A percentile compares a stretch with the other conserved stretches of the same genome.
phyloP scores from a whole-genome alignment of 2,113 vertebrate genomes.

The Seriola aureovittata region DNA sequence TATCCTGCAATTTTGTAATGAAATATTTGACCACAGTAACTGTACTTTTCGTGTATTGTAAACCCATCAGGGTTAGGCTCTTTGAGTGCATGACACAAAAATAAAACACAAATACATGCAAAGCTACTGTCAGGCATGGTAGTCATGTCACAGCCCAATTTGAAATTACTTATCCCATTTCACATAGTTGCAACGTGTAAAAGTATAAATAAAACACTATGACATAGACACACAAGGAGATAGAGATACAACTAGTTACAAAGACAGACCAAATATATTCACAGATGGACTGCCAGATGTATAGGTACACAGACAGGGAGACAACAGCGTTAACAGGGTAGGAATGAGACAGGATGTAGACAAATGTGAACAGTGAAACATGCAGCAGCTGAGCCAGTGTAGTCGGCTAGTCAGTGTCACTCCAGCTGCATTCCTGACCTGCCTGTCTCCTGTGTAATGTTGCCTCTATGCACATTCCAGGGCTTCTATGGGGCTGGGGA shows the following conservation, averaged over 20 bases:
- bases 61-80: too few species aligned
- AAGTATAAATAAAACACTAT: not conserved
- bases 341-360: conserved; percentile 8
- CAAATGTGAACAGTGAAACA: conserved; percentile 33
- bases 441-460: conserved; percentile 69
- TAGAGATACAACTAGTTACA: not conserved
- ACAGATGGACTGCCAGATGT: not conserved
- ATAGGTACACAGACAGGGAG: not conserved
- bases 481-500: conserved; percentile 56
- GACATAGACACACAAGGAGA: not conserved
- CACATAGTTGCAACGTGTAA: not conserved
- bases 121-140: not conserved
- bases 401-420: conserved; percentile 34
- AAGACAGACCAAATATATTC: not conserved
- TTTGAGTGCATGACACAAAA: not conserved
- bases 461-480: conserved; percentile 74
- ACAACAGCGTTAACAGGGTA: conserved; percentile 26
- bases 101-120: too few species aligned
- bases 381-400: conserved; percentile 53
- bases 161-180: conserved; percentile 4
- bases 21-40: too few species aligned
- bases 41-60: too few species aligned
- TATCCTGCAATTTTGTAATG: too few species aligned
- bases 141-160: not conserved
- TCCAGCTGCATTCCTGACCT: conserved; percentile 70